phyloP scores from a whole-genome alignment of 2,888 invertebrate genomes.

The Herminia tarsipennalis region DNA sequence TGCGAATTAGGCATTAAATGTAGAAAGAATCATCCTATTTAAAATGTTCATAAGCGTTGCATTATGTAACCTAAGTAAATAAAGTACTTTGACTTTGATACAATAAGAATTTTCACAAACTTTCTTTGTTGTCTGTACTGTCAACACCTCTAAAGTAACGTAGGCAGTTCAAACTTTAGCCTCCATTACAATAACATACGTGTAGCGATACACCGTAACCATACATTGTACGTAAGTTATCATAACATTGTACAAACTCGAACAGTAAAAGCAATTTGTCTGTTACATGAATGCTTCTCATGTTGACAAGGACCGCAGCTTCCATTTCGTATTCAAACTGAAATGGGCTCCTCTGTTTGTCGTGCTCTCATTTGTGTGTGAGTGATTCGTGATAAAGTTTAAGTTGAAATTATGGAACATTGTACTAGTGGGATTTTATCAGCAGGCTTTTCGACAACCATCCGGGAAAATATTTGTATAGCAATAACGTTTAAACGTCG shows the following conservation, averaged over 20 bases:
- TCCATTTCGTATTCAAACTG: constrained; percentile 57
- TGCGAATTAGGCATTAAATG: too few species aligned
- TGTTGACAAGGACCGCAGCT: constrained; percentile 56
- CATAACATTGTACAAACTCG: constrained; percentile 47
- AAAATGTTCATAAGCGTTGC: too few species aligned
- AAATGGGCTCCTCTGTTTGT: constrained; percentile 35
- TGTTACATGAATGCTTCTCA: constrained; percentile 53
- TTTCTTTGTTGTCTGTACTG: constrained; percentile 6
- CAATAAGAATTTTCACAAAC: not conserved
- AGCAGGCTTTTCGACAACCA: too few species aligned
- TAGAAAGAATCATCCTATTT: too few species aligned
- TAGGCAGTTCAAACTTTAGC: constrained; percentile 36
- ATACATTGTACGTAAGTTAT: constrained; percentile 37
- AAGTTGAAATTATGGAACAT: not conserved
- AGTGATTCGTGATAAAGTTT: constrained; percentile 11
- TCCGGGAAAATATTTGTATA: too few species aligned
- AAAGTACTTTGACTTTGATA: too few species aligned
- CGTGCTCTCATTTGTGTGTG: constrained; percentile 24
- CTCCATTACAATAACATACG: constrained; percentile 30
- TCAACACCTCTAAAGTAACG: constrained; percentile 19
- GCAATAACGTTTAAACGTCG: too few species aligned
- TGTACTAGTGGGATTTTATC: not conserved
- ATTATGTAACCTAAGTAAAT: not conserved
- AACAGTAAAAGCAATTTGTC: constrained; percentile 59
- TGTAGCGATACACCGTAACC: constrained; percentile 20